phyloP scores from a whole-genome alignment of 1,140 invertebrate genomes.

The Mylabris phalerata region DNA sequence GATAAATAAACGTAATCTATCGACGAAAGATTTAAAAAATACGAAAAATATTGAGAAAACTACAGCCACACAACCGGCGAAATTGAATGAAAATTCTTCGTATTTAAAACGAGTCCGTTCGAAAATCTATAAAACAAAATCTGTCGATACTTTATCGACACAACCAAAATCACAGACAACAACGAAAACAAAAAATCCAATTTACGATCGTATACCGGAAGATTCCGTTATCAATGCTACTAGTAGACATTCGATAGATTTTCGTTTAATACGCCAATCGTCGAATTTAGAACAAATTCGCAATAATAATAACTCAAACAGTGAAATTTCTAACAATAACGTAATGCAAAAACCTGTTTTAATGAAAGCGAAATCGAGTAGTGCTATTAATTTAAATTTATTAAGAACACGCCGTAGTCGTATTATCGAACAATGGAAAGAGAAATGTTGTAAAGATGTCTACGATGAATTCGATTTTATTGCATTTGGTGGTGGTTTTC shows the following conservation, averaged over 20 bases:
- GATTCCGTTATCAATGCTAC: constrained; percentile 23
- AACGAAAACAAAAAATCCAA: constrained; percentile 21
- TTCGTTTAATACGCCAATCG: constrained; percentile 35
- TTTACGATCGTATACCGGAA: constrained; percentile 29
- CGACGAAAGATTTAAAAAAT: constrained; percentile 3
- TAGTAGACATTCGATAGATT: constrained; percentile 26
- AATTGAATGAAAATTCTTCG: constrained; percentile 29
- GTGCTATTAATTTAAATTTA: constrained; percentile 39
- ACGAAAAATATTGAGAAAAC: not conserved
- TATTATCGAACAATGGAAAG: constrained; percentile 9
- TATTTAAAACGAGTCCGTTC: constrained; percentile 39
- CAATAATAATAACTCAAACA: not conserved
- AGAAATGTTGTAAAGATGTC: constrained; percentile 21
- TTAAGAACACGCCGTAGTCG: constrained; percentile 27
- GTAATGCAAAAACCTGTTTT: constrained; percentile 31
- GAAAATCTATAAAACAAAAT: constrained; percentile 39
- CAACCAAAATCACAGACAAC: constrained; percentile 30
- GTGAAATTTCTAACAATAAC: constrained; percentile 24
- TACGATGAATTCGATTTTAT: constrained; percentile 40
- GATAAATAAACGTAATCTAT: constrained; percentile 7
- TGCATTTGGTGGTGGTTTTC: constrained; percentile 23
- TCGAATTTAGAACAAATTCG: constrained; percentile 38
- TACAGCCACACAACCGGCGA: not conserved
- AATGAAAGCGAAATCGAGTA: constrained; percentile 40
- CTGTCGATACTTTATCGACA: constrained; percentile 29